phyloP scores from a whole-genome alignment of 2,797 vertebrate species.

The Xiphophorus birchmanni region DNA sequence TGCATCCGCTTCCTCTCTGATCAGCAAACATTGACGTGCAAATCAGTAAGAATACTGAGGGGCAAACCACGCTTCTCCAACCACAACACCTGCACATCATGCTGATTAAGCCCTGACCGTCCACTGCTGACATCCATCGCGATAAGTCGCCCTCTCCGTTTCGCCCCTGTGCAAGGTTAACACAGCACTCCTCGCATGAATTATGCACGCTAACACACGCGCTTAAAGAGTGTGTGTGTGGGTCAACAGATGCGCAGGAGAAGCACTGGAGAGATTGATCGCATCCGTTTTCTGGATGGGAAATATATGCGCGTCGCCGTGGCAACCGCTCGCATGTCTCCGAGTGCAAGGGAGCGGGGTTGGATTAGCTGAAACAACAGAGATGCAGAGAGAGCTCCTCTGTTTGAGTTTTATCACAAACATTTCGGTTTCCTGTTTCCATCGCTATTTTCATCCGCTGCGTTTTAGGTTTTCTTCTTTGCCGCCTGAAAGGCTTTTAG shows the following conservation, averaged over 20 bases:
- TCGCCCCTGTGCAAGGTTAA: conserved; percentile 76
- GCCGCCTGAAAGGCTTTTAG: conserved; percentile 51
- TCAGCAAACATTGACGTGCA: conserved; percentile 68
- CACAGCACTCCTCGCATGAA: conserved; percentile 75
- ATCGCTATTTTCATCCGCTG: conserved; percentile 45
- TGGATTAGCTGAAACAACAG: conserved; percentile 3
- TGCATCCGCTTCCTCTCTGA: neutral
- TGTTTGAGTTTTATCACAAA: conserved; percentile 8
- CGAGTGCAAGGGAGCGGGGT: conserved; percentile 16
- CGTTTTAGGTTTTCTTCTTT: conserved; percentile 11
- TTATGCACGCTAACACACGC: conserved; percentile 69
- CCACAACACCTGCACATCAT: neutral
- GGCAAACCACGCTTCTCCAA: neutral
- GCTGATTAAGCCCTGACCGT: neutral
- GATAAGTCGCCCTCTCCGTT: conserved; percentile 29
- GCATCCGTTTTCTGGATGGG: conserved; percentile 44
- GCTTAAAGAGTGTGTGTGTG: neutral
- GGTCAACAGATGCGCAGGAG: neutral
- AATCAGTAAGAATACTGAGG: conserved; percentile 46
- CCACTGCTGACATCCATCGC: neutral
- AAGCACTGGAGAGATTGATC: conserved; percentile 12
- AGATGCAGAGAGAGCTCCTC: conserved; percentile 1
- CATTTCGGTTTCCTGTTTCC: conserved; percentile 20
- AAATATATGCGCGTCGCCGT: conserved; percentile 65
- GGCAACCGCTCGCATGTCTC: conserved; percentile 53